Evolutionary conservation across 2,888 invertebrate genomes (phyloP).

Genomic region (Ectemnius cavifrons): DNA sequence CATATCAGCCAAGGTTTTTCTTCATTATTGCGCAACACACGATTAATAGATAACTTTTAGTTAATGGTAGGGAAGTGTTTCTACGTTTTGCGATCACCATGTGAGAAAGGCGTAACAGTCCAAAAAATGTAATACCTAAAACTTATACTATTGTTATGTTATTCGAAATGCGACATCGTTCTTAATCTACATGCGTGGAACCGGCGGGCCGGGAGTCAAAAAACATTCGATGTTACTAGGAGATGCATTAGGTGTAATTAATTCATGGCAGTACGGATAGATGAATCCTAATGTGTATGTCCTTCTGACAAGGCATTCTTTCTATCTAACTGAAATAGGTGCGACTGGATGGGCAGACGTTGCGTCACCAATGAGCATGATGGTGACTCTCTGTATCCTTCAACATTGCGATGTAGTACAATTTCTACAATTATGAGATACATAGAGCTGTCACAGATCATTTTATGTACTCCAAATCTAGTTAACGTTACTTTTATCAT

Average conservation of each 20-base stretch:
- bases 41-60: slow-evolving; percentile 29
- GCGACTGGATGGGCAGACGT: slow-evolving; percentile 38
- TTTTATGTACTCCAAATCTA: too few species aligned
- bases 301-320: slow-evolving; percentile 27
- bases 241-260: slow-evolving; percentile 46
- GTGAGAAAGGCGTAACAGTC: slow-evolving; percentile 40
- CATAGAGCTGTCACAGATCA: too few species aligned
- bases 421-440: too few species aligned
- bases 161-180: slow-evolving; percentile 49
- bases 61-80: slow-evolving; percentile 33
- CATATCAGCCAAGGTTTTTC: too few species aligned
- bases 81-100: slow-evolving; percentile 44
- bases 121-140: slow-evolving; percentile 40
- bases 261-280: slow-evolving; percentile 30
- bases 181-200: slow-evolving; percentile 58
- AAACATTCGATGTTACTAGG: slow-evolving; percentile 52
- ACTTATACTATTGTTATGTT: slow-evolving; percentile 47
- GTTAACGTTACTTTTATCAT: too few species aligned
- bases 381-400: slow-evolving; percentile 2
- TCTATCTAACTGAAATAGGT: slow-evolving; percentile 28
- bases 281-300: slow-evolving; percentile 38
- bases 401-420: too few species aligned
- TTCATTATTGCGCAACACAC: slow-evolving; percentile 23
- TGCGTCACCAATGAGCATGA: not conserved
- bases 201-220: slow-evolving; percentile 60